phyloP scores from a whole-genome alignment of 1,140 invertebrate species.

The Goniozus legneri region DNA sequence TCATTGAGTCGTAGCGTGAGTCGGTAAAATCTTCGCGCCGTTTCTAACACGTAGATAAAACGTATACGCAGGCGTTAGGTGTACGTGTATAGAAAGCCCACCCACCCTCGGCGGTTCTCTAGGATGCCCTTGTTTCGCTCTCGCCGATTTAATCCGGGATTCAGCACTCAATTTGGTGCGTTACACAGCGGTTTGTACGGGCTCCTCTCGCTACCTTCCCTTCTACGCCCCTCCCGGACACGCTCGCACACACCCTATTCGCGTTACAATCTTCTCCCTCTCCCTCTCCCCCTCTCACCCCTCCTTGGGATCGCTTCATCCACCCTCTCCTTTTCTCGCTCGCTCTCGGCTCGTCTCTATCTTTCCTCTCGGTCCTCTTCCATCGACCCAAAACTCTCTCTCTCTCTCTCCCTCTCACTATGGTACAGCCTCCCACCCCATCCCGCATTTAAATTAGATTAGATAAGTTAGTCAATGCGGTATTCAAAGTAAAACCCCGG shows the following conservation, averaged over 20 bases:
- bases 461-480: conserved; percentile 55
- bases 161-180: conserved; percentile 55
- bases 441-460: conserved; percentile 39
- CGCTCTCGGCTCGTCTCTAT: conserved; percentile 11
- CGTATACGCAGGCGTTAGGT: too few species aligned
- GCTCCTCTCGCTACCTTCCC: neutral
- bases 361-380: neutral
- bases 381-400: too few species aligned
- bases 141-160: conserved; percentile 49
- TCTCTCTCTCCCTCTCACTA: neutral
- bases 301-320: neutral
- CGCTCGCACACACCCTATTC: conserved; percentile 29
- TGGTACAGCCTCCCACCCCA: conserved; percentile 7
- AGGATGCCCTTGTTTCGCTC: conserved; percentile 25
- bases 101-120: too few species aligned
- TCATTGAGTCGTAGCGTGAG: too few species aligned
- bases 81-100: too few species aligned
- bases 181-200: conserved; percentile 49
- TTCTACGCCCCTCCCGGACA: neutral
- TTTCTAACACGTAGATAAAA: too few species aligned
- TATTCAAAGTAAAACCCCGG: conserved; percentile 46
- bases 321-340: conserved; percentile 16
- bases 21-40: too few species aligned
- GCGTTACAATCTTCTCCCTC: conserved; percentile 27
- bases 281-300: neutral